Evolutionary conservation across 2,888 invertebrate genomes (phyloP), one percentile per base, ranked within the genome.

Genomic region (Dichetophora obliterata): DNA sequence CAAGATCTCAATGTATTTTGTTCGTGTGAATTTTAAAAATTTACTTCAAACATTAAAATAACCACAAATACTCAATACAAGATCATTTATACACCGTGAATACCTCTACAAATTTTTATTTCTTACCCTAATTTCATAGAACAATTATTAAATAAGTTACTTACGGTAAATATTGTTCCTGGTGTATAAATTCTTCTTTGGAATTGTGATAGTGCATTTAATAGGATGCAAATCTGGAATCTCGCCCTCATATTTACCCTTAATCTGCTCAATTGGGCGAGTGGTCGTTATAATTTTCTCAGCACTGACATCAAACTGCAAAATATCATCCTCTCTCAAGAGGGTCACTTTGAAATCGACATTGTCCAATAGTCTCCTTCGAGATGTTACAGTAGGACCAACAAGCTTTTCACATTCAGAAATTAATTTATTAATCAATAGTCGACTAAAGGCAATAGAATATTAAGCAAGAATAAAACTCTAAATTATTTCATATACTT

Each of bases 171-270:
- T 87, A 86, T 94, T 92, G 65, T 89, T 87, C 19, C 90, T 86
- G 75, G 91, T 88, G 84, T 95, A 95, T 84, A 95, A 91, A 86
- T 95, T 92, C 72, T 91, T 90, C 76, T 91, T 85, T 5, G 83
- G 85, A 65, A 89, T 84, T 5, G 88, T 85, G 73, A 96, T 91
- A 0, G 93, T 93, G 75, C 92, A 92, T 84, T 93, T 92, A 19
- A 97, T 89, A 2, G 98, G 97, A 87, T 91, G 91, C 79, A 98
- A 89, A 86, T 94, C 91, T 8, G 96, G 95, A 59, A 97, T 88
- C 72, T 91, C 85, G 78, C 90, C 89, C 24, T 91, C 91, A 78
- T 91, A 90, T 74, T 91, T 90, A 9, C 90, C 88, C 16, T 88
- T 87, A 19, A 80, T 86, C 4, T 93, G 91, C 72, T 90, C 89